phyloP scores from a whole-genome alignment of 30 jellyfish, hydroid and myxozoan genomes.

The Cassiopea andromeda region DNA sequence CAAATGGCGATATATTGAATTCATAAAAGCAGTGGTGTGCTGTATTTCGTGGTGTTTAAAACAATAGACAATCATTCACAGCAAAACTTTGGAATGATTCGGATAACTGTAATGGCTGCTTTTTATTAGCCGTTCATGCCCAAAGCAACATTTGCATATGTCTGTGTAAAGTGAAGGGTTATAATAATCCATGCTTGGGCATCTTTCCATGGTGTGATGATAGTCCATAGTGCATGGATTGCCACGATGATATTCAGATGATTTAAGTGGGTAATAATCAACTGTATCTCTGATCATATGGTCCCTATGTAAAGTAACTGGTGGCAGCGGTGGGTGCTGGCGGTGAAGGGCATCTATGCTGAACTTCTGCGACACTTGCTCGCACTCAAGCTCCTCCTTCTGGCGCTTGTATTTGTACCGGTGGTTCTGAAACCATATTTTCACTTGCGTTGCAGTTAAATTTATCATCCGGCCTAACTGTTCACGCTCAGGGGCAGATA shows the following conservation, averaged over 20 bases:
- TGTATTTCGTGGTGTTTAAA: background rate
- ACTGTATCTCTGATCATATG: slow-evolving; percentile 31
- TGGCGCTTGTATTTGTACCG: slow-evolving; percentile 83
- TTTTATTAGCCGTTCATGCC: slow-evolving; percentile 42
- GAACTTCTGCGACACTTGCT: slow-evolving; percentile 51
- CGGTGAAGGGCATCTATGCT: slow-evolving; percentile 34
- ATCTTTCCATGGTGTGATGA: slow-evolving; percentile 33
- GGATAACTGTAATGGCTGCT: slow-evolving; percentile 44
- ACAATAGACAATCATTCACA: background rate
- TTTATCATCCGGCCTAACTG: slow-evolving; percentile 85
- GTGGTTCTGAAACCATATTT: slow-evolving; percentile 89
- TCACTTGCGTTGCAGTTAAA: slow-evolving; percentile 81
- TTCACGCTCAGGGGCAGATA: slow-evolving; percentile 91
- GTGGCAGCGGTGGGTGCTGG: slow-evolving; percentile 32
- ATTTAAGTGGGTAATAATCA: slow-evolving; percentile 38
- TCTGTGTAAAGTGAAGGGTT: slow-evolving; percentile 53
- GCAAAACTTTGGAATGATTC: slow-evolving; percentile 37
- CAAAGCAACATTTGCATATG: slow-evolving; percentile 67
- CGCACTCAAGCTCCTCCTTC: slow-evolving; percentile 76
- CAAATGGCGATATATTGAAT: background rate
- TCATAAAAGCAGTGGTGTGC: background rate
- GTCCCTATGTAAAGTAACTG: slow-evolving; percentile 28
- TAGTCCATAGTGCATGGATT: slow-evolving; percentile 40
- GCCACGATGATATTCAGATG: slow-evolving; percentile 25
- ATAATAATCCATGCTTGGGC: slow-evolving; percentile 41